Evolutionary conservation across 1,140 invertebrate species (phyloP), one percentile per base, ranked within the genome.

Genomic region (Cylas formicarius): DNA sequence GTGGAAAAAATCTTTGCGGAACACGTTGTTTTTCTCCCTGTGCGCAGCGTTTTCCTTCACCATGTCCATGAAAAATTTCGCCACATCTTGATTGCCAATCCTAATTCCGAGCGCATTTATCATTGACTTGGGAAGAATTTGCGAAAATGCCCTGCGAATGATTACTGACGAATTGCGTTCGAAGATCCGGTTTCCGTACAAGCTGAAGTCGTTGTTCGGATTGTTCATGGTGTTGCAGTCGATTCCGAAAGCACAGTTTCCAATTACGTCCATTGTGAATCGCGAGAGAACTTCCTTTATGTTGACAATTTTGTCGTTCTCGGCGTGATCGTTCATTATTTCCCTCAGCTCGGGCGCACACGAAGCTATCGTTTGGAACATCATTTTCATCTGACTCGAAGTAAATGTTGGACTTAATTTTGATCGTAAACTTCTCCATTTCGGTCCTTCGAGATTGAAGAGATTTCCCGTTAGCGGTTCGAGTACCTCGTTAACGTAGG

Each of bases 201-300:
- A 7, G 13, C 52, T 24, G 53, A 80, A 80, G 52, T 73, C 69
- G 0, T 71, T 67, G 18, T 75, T 56, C 0, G 69, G 58, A 53
- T 74, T 65, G 20, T 63, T 58, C 11, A 76, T 66, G 6, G 74
- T 68, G 33, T 75, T 72, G 45, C 74, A 72, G 7, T 77, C 68
- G 5, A 80, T 67, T 0, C 78, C 80, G 54, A 80, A 80, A 8
- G 73, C 76, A 20, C 76, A 72, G 18, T 65, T 74, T 0, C 73
- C 77, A 16, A 81, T 77, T 0, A 78, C 72, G 56, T 82, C 80
- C 27, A 76, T 79, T 0, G 75, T 71, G 48, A 72, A 81, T 24
- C 72, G 69, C 0, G 71, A 70, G 31, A 76, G 70, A 2, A 78
- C 49, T 9, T 43, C 40, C 34, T 43, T 35, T 7, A 31, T 11